A percentile compares a stretch with the other conserved stretches of the same genome.
Evolutionary conservation across 2,797 vertebrate genomes (phyloP).

Genomic region (Manis pentadactyla): DNA sequence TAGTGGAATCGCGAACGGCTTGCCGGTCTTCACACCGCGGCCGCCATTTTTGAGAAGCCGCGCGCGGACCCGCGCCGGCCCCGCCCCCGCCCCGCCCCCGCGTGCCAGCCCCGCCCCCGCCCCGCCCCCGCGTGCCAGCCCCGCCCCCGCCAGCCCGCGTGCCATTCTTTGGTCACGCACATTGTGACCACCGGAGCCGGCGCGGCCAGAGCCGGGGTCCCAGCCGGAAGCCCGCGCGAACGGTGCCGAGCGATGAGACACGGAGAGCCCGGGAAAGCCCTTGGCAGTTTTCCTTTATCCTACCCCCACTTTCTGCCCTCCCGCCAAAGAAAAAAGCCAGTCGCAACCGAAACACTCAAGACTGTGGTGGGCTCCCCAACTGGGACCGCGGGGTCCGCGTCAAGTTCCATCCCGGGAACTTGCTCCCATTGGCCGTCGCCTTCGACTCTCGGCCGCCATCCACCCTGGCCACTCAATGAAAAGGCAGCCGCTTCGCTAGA

Average conservation of each 20-base stretch:
- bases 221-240: slow-evolving; percentile 65
- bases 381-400: neutral
- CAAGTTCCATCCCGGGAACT: neutral
- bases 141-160: slow-evolving; percentile 53
- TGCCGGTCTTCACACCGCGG: slow-evolving; percentile 72
- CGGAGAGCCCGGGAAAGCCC: neutral
- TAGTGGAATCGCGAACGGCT: neutral
- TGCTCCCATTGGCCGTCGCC: neutral
- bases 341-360: neutral
- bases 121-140: neutral
- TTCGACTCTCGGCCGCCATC: neutral
- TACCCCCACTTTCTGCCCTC: neutral
- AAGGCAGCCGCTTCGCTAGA: neutral
- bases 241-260: neutral
- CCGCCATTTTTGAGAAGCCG: slow-evolving; percentile 87
- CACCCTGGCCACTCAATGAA: neutral
- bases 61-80: slow-evolving; percentile 87
- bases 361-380: neutral
- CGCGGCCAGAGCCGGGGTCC: neutral
- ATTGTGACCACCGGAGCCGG: slow-evolving; percentile 72
- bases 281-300: neutral
- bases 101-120: neutral
- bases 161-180: slow-evolving; percentile 38
- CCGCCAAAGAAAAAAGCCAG: slow-evolving; percentile 29
- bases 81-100: slow-evolving; percentile 78